phyloP scores from a whole-genome alignment of 2,113 vertebrate genomes.

The Oncorhynchus keta region DNA sequence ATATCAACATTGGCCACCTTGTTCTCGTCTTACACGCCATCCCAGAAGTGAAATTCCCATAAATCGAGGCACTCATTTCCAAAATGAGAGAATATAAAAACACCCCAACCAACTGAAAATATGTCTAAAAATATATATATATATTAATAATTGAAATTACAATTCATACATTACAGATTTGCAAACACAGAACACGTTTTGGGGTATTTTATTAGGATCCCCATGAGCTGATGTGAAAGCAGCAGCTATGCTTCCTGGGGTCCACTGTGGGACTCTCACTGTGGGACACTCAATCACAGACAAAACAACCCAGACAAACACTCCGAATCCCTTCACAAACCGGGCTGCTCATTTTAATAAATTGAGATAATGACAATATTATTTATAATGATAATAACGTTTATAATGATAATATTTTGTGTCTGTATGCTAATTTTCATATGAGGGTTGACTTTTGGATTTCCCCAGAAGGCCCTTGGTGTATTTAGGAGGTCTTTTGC shows the following conservation, averaged over 20 bases:
- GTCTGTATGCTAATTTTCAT: slow-evolving; percentile 29
- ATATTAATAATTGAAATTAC: slow-evolving; percentile 36
- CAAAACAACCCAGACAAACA: slow-evolving; percentile 9
- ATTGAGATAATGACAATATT: no score
- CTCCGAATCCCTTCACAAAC: slow-evolving; percentile 9
- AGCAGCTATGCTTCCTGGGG: no score
- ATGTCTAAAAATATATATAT: slow-evolving; percentile 23
- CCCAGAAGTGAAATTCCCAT: slow-evolving; percentile 28
- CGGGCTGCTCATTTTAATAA: background rate
- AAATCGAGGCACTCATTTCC: slow-evolving; percentile 1
- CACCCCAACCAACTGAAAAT: slow-evolving; percentile 24
- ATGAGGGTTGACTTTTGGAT: slow-evolving; percentile 50
- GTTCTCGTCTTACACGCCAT: slow-evolving; percentile 12
- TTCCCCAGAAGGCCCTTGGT: slow-evolving; percentile 57
- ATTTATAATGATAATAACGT: background rate
- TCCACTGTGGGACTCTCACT: background rate
- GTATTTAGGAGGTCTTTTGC: slow-evolving; percentile 57
- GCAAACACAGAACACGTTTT: slow-evolving; percentile 24
- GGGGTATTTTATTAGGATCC: no score
- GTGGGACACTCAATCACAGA: slow-evolving; percentile 24
- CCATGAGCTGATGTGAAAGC: no score
- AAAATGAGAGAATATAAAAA: slow-evolving; percentile 30
- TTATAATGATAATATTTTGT: background rate
- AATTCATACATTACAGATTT: slow-evolving; percentile 44
- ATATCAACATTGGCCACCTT: slow-evolving; percentile 34